Conservation (phyloP, 2,797 vertebrate genomes). For the Thaleichthys pacificus region DNA sequence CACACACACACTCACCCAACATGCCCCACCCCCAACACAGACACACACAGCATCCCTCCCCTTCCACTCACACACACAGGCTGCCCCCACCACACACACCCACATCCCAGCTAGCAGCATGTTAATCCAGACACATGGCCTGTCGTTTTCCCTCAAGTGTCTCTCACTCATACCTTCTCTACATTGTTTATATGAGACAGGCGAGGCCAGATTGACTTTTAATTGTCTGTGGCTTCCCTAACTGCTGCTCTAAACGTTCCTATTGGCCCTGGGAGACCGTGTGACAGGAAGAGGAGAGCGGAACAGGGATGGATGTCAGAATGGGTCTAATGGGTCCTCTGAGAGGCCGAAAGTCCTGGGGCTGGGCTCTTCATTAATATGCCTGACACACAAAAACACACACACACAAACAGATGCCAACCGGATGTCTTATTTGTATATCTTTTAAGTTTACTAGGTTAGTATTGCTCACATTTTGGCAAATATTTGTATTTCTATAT, state of each 20-base stretch:
- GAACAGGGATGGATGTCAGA: not conserved
- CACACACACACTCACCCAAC: not conserved
- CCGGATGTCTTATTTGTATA: slow-evolving; percentile 22
- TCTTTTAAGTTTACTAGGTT: not conserved
- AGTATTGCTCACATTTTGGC: too few species aligned
- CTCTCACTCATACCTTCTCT: not conserved
- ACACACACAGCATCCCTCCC: too few species aligned
- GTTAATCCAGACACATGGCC: not conserved
- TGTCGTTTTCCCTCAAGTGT: not conserved
- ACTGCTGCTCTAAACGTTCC: not conserved
- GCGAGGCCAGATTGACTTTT: not conserved
- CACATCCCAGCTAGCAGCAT: not conserved
- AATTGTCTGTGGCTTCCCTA: slow-evolving; percentile 1
- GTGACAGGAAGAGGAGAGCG: not conserved
- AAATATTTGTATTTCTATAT: not conserved
- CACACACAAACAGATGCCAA: slow-evolving; percentile 67
- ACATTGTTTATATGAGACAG: not conserved
- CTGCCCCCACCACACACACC: not conserved
- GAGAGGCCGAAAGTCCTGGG: not conserved
- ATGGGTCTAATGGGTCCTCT: slow-evolving; percentile 5
- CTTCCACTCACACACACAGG: too few species aligned
- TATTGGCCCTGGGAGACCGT: not conserved
- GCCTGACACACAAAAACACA: slow-evolving; percentile 33
- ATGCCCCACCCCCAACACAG: not conserved
- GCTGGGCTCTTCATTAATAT: not conserved